These are phyloP conservation scores for Choloepus didactylus DNA, from an alignment of 2,797 vertebrate genomes.

Conservation along the genomic window DNA sequence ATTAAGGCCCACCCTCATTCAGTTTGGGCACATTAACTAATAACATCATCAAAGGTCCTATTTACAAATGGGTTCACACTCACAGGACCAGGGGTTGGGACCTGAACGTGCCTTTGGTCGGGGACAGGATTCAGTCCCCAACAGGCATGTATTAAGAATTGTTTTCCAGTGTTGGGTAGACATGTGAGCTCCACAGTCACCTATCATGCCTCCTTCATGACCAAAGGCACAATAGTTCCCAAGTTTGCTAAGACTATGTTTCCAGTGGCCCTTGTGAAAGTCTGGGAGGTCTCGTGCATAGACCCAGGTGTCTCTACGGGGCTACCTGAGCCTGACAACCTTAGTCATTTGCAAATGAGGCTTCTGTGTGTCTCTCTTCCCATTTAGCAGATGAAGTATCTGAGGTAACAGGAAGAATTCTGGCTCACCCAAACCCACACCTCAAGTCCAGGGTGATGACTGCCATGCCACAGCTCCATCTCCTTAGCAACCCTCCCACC, in stretches of 20 bases:
- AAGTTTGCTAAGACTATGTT: neutral
- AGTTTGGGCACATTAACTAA: too few species aligned
- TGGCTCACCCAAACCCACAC: neutral
- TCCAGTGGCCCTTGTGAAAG: neutral
- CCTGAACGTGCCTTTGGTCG: too few species aligned
- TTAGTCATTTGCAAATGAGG: neutral
- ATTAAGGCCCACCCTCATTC: too few species aligned
- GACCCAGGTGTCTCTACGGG: neutral
- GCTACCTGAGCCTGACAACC: neutral
- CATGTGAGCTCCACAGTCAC: neutral
- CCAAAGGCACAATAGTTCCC: neutral
- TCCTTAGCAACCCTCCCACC: conserved; percentile 54
- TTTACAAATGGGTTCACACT: too few species aligned
- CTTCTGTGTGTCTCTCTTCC: neutral
- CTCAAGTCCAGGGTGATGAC: neutral
- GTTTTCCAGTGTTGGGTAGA: neutral
- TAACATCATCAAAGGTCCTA: too few species aligned
- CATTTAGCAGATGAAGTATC: neutral
- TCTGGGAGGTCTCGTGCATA: neutral
- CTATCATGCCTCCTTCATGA: neutral
- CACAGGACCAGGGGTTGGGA: too few species aligned
- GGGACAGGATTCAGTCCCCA: too few species aligned
- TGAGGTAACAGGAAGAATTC: neutral
- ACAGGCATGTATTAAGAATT: neutral
- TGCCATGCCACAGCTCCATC: neutral